phyloP scores from a whole-genome alignment of 2,113 vertebrate species.

The Pterocles burchelli region DNA sequence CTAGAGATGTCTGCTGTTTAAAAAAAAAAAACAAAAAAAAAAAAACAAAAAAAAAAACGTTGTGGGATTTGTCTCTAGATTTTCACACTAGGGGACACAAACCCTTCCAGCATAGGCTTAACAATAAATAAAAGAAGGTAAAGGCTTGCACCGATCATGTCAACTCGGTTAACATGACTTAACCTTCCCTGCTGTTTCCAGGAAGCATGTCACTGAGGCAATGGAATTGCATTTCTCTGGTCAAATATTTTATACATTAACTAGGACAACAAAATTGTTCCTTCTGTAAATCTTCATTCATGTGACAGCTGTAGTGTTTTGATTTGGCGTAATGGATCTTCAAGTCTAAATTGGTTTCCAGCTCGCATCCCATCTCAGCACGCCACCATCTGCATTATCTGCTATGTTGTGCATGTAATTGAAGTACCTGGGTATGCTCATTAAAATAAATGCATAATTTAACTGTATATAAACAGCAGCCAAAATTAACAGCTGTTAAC shows the following conservation, averaged over 20 bases:
- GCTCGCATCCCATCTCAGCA: neutral
- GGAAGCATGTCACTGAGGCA: neutral
- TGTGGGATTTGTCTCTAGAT: neutral
- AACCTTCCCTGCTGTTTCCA: neutral
- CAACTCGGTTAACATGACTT: neutral
- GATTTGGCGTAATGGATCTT: neutral
- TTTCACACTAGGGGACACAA: neutral
- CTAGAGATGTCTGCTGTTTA: neutral
- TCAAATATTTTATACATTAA: neutral
- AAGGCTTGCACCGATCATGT: neutral
- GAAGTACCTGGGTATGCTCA: constrained; percentile 24
- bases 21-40: neutral
- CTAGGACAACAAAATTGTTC: neutral
- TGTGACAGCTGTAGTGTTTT: constrained; percentile 1
- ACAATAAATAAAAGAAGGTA: constrained; percentile 15
- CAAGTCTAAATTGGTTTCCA: neutral
- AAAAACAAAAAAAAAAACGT: too few relatives aligned
- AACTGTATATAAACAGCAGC: neutral
- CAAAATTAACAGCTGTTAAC: neutral
- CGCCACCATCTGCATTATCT: neutral
- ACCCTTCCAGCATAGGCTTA: neutral
- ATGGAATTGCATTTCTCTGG: accelerated
- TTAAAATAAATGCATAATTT: constrained; percentile 46
- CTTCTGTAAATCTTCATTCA: neutral
- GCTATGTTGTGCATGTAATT: constrained; percentile 12